A percentile compares a stretch with the other conserved stretches of the same genome.
Conservation (phyloP, 2,113 vertebrate species). For the Chiloscyllium plagiosum region DNA sequence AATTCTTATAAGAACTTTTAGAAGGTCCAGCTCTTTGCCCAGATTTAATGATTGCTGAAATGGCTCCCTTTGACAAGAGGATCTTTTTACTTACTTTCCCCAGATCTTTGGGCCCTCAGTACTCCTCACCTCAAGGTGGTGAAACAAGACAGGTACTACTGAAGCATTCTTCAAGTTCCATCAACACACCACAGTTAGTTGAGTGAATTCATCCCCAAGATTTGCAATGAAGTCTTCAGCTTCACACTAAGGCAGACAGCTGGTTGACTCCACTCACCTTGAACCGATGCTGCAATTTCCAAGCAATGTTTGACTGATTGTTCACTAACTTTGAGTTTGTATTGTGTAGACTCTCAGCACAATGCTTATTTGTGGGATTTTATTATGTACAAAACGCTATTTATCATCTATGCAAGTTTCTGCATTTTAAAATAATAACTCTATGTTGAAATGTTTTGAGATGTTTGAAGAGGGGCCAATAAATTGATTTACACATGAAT, state of each 20-base stretch:
- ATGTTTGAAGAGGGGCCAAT: neutral
- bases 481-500: neutral
- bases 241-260: too few relatives aligned
- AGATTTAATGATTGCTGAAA: neutral
- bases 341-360: neutral
- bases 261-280: neutral
- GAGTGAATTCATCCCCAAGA: neutral
- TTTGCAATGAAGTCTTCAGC: neutral
- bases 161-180: neutral
- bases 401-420: neutral
- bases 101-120: neutral
- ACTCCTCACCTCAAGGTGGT: neutral
- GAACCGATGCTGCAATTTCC: neutral
- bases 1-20: neutral
- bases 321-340: neutral
- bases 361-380: neutral
- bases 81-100: neutral
- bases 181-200: neutral
- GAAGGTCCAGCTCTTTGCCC: neutral
- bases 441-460: neutral
- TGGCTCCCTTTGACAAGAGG: neutral
- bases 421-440: neutral
- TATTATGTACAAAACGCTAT: neutral
- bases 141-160: neutral
- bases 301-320: neutral